Base-by-base conservation (phyloP, 2,888 invertebrate species). In the Teleiodes luculella region DNA sequence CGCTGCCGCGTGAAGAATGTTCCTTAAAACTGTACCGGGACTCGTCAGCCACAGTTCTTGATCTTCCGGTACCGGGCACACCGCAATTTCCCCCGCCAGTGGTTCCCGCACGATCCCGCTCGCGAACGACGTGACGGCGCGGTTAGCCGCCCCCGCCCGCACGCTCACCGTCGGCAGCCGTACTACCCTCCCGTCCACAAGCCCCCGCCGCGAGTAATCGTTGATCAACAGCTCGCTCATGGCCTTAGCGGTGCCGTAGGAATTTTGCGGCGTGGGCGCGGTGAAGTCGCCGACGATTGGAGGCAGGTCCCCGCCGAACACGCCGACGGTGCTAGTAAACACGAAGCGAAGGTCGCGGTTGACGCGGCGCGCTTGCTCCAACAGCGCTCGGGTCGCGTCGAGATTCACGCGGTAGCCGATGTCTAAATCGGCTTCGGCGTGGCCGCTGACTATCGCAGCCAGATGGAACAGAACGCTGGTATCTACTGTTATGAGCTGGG, bases 41-140 rank as follows among this genome's bases (percentile, higher is more conserved):
- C 86, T 82, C 20, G 78, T 65, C 57, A 87, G 58, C 83, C 82
- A 87, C 54, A 86, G 24, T 39, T 71, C 66, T 56, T 72, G 74
- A 11, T 71, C 71, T 18, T 61, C 59, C 11, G 64, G 62, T 39
- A 87, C 86, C 0, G 87, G 87, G 39, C 80, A 74, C 39, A 65
- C 55, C 2, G 76, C 70, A 24, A 51, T 55, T 24, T 63, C 56
- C 1, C 85, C 83, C 2, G 71, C 68, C 52, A 88, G 64, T n/a
- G 87, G 84, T 56, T 86, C 86, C 16, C 88, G 76, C 35, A 88
- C 67, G n/a, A 86, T 66, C 1, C 79, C 83, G 63, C 86, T 86
- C 2, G 80, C 88, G 55, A 80, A 88, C 39, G 86, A 86, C n/a
- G 88, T 84, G 36, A 86, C 77, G 0, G 88, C 88, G 14, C 72